These are phyloP conservation scores for Nannobrachium achirus DNA, from an alignment of 2,113 vertebrate genomes.

Conservation along the genomic window DNA sequence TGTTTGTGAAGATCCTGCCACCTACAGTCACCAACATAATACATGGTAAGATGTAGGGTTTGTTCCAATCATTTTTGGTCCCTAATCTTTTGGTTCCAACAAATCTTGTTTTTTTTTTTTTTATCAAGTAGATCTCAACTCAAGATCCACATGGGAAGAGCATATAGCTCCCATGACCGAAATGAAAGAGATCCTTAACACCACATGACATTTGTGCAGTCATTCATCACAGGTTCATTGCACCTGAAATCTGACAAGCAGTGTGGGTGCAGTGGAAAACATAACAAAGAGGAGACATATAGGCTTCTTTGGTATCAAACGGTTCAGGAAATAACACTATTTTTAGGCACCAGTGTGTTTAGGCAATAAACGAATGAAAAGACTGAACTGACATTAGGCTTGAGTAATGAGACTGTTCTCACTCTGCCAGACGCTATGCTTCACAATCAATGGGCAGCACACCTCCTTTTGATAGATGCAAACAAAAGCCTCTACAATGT, in stretches of 20 bases:
- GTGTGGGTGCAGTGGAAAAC: background rate
- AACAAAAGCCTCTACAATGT: constrained; percentile 20
- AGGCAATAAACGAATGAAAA: background rate
- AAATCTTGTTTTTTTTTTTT: too few species aligned
- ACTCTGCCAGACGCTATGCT: background rate
- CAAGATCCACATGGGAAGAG: too few species aligned
- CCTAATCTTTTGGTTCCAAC: too few species aligned
- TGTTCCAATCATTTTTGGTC: constrained; percentile 35
- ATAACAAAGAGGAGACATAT: background rate
- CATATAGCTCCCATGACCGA: constrained; percentile 28
- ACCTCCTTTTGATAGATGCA: constrained; percentile 24
- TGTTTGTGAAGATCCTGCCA: constrained; percentile 21
- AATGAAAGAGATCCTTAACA: too few species aligned
- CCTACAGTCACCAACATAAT: background rate
- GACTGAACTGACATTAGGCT: background rate
- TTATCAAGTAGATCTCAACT: too few species aligned
- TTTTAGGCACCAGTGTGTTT: background rate
- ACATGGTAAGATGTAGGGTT: constrained; percentile 43
- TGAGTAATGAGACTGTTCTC: background rate
- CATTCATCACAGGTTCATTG: too few species aligned
- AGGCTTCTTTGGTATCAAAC: background rate
- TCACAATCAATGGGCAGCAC: background rate
- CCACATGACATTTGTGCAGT: too few species aligned
- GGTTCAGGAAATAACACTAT: background rate
- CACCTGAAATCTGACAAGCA: background rate